Conservation (phyloP, 2,113 vertebrate species). For the Chaenocephalus aceratus region DNA sequence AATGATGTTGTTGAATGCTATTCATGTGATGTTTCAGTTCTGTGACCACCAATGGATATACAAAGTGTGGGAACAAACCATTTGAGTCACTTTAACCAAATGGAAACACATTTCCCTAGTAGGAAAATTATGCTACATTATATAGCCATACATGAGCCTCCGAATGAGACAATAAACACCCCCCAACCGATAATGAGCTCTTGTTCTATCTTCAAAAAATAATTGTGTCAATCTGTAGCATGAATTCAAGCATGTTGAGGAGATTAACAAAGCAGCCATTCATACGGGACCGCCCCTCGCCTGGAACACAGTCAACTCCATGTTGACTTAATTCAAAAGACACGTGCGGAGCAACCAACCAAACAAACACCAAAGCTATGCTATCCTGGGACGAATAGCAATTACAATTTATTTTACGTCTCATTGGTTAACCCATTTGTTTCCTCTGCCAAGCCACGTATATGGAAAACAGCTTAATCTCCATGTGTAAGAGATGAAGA, state of each 20-base stretch:
- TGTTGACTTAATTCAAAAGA: constrained; percentile 70
- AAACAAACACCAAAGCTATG: constrained; percentile 72
- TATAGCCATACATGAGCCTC: neutral
- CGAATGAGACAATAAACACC: neutral
- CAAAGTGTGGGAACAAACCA: neutral
- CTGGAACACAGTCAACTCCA: constrained; percentile 47
- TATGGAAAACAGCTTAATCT: constrained; percentile 68
- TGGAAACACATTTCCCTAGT: constrained; percentile 1
- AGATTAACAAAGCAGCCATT: constrained; percentile 51
- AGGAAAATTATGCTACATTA: neutral
- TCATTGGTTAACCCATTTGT: constrained; percentile 75
- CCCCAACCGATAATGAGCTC: neutral
- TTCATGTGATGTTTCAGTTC: neutral
- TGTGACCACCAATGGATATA: neutral
- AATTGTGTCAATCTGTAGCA: constrained; percentile 10
- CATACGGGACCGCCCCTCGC: constrained; percentile 31
- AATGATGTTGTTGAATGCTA: too few species aligned
- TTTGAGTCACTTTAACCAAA: constrained; percentile 18
- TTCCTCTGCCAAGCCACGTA: constrained; percentile 50
- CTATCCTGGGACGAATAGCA: constrained; percentile 72
- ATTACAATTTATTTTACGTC: constrained; percentile 73
- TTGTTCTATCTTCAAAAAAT: constrained; percentile 16
- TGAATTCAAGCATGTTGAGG: constrained; percentile 30
- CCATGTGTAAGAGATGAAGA: constrained; percentile 40
- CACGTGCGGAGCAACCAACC: constrained; percentile 64